Evolutionary conservation across 1,140 invertebrate species (phyloP).

Genomic region (Sycobia sp.): DNA sequence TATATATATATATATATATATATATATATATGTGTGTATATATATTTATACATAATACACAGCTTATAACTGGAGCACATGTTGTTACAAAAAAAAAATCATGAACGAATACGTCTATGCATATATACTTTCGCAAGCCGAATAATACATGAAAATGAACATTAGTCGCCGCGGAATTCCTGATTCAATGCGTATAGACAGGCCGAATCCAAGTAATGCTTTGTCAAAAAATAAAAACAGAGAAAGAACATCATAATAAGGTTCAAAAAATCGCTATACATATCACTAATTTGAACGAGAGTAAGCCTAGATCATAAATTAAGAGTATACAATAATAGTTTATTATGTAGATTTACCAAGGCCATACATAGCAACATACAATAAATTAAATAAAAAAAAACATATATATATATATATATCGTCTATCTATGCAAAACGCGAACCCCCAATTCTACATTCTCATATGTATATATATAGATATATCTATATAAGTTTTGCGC

Average conservation of each 20-base stretch:
- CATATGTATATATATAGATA: too few relatives aligned
- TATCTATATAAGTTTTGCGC: too few relatives aligned
- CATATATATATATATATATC: slow-evolving; percentile 31
- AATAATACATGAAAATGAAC: background rate
- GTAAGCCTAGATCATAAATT: slow-evolving; percentile 14
- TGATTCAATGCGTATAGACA: slow-evolving; percentile 16
- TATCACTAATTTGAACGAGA: slow-evolving; percentile 34
- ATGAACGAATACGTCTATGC: background rate
- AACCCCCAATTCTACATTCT: background rate
- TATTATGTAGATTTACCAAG: slow-evolving; percentile 27
- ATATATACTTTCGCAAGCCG: background rate
- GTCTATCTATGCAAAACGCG: slow-evolving; percentile 20
- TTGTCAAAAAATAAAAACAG: slow-evolving; percentile 14
- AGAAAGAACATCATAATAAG: too few relatives aligned
- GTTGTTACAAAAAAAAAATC: slow-evolving; percentile 1
- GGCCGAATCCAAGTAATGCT: slow-evolving; percentile 7
- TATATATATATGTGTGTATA: too few relatives aligned
- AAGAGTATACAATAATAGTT: slow-evolving; percentile 28
- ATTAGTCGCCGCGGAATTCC: background rate
- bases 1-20: too few relatives aligned
- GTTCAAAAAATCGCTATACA: slow-evolving; percentile 27
- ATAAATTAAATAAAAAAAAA: slow-evolving; percentile 12
- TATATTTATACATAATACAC: too few relatives aligned
- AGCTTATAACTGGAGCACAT: background rate
- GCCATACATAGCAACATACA: slow-evolving; percentile 10